phyloP scores from a whole-genome alignment of 2,888 invertebrate species.

The Camponotus fellah region DNA sequence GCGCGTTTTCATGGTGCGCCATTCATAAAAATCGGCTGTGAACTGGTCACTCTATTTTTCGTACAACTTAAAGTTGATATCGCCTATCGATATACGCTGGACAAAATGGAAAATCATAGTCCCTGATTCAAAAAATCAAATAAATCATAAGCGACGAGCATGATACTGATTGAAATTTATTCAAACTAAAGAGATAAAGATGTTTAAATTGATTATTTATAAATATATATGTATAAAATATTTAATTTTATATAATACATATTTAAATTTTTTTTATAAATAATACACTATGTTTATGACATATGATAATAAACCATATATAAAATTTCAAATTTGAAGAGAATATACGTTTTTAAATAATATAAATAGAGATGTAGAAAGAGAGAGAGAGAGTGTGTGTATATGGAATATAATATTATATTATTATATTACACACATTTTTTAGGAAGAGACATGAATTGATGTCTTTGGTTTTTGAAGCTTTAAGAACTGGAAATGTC shows the following conservation, averaged over 20 bases:
- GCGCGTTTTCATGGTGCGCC: constrained; percentile 17
- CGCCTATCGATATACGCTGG: constrained; percentile 32
- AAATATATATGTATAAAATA: neutral
- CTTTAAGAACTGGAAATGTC: no score
- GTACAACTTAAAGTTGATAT: constrained; percentile 60
- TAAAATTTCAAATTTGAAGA: neutral
- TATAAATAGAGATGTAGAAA: neutral
- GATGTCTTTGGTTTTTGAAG: no score
- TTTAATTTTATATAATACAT: neutral
- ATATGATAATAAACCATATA: neutral
- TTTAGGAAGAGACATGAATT: no score
- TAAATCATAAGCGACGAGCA: neutral
- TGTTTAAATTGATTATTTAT: neutral
- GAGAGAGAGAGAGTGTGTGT: no score
- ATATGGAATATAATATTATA: neutral
- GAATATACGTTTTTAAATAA: neutral
- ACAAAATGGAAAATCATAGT: constrained; percentile 32
- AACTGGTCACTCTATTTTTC: constrained; percentile 55
- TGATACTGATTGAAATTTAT: neutral
- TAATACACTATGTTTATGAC: no score
- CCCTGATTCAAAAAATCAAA: neutral
- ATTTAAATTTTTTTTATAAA: neutral
- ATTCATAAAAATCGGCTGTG: constrained; percentile 52
- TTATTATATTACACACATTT: neutral
- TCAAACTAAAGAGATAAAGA: neutral